Percentiles rank a stretch among this genome's conserved stretches.
Conservation (phyloP, 2,888 invertebrate genomes). For the Drosophila mettleri region DNA sequence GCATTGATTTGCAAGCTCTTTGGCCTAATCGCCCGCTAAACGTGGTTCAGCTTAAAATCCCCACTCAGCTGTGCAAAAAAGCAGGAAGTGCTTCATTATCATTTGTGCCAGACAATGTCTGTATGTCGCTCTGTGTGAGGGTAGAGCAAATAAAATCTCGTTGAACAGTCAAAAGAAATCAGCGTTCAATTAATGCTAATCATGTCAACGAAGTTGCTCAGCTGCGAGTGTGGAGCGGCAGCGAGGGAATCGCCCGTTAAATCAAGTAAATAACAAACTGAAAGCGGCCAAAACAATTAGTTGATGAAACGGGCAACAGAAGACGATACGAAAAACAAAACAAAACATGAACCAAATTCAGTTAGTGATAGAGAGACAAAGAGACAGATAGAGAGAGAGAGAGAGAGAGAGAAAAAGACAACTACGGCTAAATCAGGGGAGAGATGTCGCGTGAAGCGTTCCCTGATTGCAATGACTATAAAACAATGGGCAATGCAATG, state of each 20-base stretch:
- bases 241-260: constrained; percentile 37
- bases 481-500: constrained; percentile 62
- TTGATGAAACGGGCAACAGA: constrained; percentile 27
- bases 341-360: constrained; percentile 61
- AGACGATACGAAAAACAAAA: constrained; percentile 19
- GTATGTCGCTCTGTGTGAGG: background rate
- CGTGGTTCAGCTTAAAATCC: constrained; percentile 43
- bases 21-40: constrained; percentile 48
- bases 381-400: constrained; percentile 1
- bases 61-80: constrained; percentile 11
- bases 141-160: constrained; percentile 43
- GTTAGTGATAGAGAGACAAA: constrained; percentile 22
- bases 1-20: constrained; percentile 30
- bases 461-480: constrained; percentile 49
- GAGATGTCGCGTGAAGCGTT: constrained; percentile 15
- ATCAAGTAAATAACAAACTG: constrained; percentile 61
- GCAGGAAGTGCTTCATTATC: constrained; percentile 19
- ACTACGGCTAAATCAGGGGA: background rate
- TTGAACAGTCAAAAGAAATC: constrained; percentile 55
- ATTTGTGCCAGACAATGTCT: constrained; percentile 3
- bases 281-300: constrained; percentile 67
- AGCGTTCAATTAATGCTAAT: constrained; percentile 74
- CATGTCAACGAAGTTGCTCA: constrained; percentile 57
- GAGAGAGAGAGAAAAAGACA: background rate
- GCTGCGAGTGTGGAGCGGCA: background rate